phyloP scores from a whole-genome alignment of 2,797 vertebrate genomes.

The Aldrovandia affinis region DNA sequence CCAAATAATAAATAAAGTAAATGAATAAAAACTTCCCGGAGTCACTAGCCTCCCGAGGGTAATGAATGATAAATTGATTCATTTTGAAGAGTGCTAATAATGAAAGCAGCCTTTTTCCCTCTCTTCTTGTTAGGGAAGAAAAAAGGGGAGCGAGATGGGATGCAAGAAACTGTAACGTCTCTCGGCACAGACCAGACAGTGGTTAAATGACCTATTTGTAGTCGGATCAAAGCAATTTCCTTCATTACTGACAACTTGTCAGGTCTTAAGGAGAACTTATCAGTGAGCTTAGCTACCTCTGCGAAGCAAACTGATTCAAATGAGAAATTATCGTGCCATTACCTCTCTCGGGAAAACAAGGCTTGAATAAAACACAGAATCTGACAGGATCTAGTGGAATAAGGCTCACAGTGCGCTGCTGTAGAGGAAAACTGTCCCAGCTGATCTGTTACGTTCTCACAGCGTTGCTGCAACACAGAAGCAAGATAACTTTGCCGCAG shows the following conservation, averaged over 20 bases:
- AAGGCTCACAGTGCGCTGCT: background rate
- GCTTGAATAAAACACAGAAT: background rate
- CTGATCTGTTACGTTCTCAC: background rate
- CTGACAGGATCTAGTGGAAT: constrained; percentile 1
- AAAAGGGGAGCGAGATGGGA: constrained; percentile 38
- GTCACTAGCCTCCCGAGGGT: constrained; percentile 38
- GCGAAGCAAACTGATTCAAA: constrained; percentile 69
- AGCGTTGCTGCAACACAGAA: background rate
- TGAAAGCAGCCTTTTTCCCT: constrained; percentile 34
- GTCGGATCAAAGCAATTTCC: constrained; percentile 75
- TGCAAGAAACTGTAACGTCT: constrained; percentile 53
- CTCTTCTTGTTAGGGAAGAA: constrained; percentile 38
- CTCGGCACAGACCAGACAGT: constrained; percentile 65
- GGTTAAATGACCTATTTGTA: constrained; percentile 77
- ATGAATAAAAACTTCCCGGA: constrained; percentile 24
- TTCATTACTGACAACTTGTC: constrained; percentile 77
- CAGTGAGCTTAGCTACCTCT: constrained; percentile 68
- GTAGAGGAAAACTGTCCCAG: constrained; percentile 1
- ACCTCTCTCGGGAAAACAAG: constrained; percentile 60
- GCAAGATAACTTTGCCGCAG: background rate
- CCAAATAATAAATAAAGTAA: constrained; percentile 33
- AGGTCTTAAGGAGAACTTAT: constrained; percentile 75
- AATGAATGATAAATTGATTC: constrained; percentile 52
- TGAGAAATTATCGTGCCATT: constrained; percentile 66
- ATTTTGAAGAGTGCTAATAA: constrained; percentile 49